Evolutionary conservation across 2,113 vertebrate genomes (phyloP).

Genomic region (Athene noctua): DNA sequence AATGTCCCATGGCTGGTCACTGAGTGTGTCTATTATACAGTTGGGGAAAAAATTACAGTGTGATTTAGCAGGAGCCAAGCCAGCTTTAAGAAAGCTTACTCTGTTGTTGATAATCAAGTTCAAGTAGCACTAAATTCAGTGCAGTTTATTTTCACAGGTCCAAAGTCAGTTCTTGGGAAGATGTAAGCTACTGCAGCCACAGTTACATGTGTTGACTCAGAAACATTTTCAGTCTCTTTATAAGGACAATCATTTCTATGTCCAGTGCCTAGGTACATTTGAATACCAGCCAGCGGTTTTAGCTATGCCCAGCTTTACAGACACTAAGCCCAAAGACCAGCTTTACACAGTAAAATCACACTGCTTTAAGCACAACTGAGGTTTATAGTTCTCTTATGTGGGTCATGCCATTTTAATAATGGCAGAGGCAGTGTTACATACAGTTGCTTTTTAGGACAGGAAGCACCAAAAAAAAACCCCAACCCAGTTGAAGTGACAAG

Average conservation of each 20-base stretch:
- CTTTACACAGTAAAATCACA: not conserved
- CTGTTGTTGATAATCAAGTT: not conserved
- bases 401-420: not conserved
- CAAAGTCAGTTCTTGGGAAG: not conserved
- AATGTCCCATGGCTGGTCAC: not conserved
- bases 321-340: not conserved
- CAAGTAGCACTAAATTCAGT: not conserved
- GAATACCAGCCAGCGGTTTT: not conserved
- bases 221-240: not conserved
- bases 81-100: not conserved
- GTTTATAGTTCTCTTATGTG: not conserved
- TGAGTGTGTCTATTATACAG: not conserved
- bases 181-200: not conserved
- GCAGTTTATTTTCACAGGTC: not conserved
- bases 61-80: not conserved
- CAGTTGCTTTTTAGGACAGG: constrained; percentile 12
- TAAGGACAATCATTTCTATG: not conserved
- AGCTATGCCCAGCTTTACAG: not conserved
- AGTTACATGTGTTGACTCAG: not conserved
- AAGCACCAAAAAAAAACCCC: not conserved
- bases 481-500: not conserved
- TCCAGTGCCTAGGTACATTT: not conserved
- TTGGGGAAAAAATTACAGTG: not conserved
- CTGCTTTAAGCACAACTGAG: not conserved
- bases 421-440: not conserved